Conservation (phyloP, 2,797 vertebrate genomes). For the Stomatorhinus walkeri region DNA sequence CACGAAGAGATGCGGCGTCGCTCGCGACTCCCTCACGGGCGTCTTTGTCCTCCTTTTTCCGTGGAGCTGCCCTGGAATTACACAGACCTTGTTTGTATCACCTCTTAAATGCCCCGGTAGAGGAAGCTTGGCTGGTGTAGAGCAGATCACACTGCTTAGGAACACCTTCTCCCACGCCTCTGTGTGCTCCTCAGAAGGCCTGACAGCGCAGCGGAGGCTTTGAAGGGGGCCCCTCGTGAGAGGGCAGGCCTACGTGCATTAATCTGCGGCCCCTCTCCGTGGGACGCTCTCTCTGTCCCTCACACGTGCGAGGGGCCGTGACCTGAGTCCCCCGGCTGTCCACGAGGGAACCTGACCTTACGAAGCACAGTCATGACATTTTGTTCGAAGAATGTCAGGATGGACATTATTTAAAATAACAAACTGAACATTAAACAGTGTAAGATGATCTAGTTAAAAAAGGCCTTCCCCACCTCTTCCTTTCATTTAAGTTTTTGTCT, state of each 20-base stretch:
- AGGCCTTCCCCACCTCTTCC: not conserved
- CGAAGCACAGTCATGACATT: not conserved
- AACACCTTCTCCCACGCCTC: not conserved
- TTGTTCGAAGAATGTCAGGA: not conserved
- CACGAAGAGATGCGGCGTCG: too few relatives aligned
- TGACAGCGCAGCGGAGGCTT: not conserved
- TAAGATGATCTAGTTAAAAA: not conserved
- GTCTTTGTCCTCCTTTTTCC: not conserved
- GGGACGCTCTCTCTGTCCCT: not conserved
- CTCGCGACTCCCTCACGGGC: not conserved
- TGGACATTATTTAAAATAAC: constrained; percentile 13
- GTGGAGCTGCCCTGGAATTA: not conserved
- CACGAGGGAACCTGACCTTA: not conserved
- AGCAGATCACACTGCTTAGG: not conserved
- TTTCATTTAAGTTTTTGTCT: not conserved
- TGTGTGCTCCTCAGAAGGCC: not conserved
- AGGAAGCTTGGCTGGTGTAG: not conserved
- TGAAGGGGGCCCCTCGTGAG: not conserved
- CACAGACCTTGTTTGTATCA: not conserved
- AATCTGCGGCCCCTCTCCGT: not conserved
- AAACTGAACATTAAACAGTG: not conserved
- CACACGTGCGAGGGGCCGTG: constrained; percentile 5
- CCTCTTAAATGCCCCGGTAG: not conserved
- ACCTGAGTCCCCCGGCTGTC: not conserved
- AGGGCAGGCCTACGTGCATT: not conserved